phyloP scores from a whole-genome alignment of 1,140 invertebrate genomes.

The Drosophila bocki region DNA sequence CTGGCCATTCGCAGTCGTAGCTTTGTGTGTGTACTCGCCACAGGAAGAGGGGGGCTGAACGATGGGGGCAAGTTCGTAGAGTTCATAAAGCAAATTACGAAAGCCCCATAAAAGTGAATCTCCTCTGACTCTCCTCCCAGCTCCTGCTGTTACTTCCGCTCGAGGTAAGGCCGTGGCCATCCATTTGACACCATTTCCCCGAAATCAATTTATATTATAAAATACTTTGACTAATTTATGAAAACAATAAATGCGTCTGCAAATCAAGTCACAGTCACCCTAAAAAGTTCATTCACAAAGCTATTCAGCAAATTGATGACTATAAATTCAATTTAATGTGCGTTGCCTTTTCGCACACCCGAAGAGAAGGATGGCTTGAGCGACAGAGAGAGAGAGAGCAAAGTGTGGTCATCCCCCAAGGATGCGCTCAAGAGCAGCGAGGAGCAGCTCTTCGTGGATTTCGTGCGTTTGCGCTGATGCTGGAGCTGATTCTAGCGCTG shows the following conservation, averaged over 20 bases:
- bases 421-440: constrained; percentile 42
- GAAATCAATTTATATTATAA: constrained; percentile 79
- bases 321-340: constrained; percentile 83
- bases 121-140: neutral
- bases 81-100: constrained; percentile 79
- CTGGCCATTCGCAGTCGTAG: neutral
- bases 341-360: constrained; percentile 68
- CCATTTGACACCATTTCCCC: constrained; percentile 61
- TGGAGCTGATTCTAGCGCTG: constrained; percentile 5
- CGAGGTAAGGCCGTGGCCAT: neutral
- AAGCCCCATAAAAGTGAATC: constrained; percentile 62
- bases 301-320: constrained; percentile 81
- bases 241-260: constrained; percentile 77
- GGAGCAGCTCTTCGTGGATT: constrained; percentile 16
- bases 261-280: constrained; percentile 70
- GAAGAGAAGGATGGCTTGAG: constrained; percentile 11
- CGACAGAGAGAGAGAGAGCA: constrained; percentile 12
- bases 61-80: constrained; percentile 57
- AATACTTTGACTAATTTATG: constrained; percentile 81
- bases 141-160: constrained; percentile 5
- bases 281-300: constrained; percentile 80
- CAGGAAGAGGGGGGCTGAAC: constrained; percentile 4
- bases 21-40: constrained; percentile 15
- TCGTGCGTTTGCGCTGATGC: constrained; percentile 62
- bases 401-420: constrained; percentile 39